These are phyloP conservation scores for Eulithis testata DNA, from an alignment of 2,888 invertebrate species.

Conservation along the genomic window DNA sequence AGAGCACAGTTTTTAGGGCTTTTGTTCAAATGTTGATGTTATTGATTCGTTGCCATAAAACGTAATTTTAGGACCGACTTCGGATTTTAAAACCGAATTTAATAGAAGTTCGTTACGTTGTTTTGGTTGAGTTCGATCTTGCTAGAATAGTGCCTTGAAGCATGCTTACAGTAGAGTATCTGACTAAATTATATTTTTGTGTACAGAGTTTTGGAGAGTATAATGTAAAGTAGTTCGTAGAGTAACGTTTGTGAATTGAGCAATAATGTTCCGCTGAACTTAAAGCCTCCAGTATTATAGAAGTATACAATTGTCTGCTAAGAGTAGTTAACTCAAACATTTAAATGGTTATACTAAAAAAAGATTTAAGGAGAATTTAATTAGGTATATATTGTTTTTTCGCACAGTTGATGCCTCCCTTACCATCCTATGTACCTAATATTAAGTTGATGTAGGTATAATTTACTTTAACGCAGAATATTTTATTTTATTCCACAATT, in stretches of 20 bases:
- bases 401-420: neutral
- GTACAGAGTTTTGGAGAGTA: slow-evolving; percentile 61
- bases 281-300: slow-evolving; percentile 71
- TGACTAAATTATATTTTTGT: slow-evolving; percentile 73
- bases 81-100: slow-evolving; percentile 81
- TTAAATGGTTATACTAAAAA: slow-evolving; percentile 10
- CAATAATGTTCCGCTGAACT: slow-evolving; percentile 74
- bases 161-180: slow-evolving; percentile 77
- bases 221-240: slow-evolving; percentile 44
- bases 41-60: slow-evolving; percentile 71
- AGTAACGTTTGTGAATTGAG: slow-evolving; percentile 59
- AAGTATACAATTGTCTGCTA: slow-evolving; percentile 51
- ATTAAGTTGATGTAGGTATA: neutral
- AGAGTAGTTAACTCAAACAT: slow-evolving; percentile 14
- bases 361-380: slow-evolving; percentile 40
- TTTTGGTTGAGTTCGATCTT: slow-evolving; percentile 71
- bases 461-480: neutral
- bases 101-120: slow-evolving; percentile 68
- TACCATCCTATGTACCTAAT: neutral
- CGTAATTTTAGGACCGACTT: slow-evolving; percentile 76
- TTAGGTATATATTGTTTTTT: slow-evolving; percentile 2
- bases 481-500: neutral
- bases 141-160: slow-evolving; percentile 84
- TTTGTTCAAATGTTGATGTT: slow-evolving; percentile 61
- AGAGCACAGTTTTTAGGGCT: slow-evolving; percentile 53